Percentiles rank a stretch among this genome's conserved stretches.
Conservation (phyloP, 2,888 invertebrate species). For the Tenthredo scrophulariae region DNA sequence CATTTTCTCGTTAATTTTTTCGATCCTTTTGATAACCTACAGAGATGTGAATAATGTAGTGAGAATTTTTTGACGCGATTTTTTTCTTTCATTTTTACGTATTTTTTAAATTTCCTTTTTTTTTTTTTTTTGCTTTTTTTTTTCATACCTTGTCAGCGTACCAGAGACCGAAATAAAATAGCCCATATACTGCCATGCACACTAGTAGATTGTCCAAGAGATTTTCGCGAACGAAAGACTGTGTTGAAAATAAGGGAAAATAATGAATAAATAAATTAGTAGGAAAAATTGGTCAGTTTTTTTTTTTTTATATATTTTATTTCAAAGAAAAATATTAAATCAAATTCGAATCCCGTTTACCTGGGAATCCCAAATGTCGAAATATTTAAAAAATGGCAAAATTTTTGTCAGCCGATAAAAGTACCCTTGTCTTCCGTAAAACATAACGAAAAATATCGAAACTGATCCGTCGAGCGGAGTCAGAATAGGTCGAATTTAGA, state of each 20-base stretch:
- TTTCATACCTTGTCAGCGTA: conserved; percentile 71
- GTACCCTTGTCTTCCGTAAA: conserved; percentile 63
- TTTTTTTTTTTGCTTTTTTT: neutral
- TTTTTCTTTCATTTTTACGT: neutral
- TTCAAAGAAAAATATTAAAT: neutral
- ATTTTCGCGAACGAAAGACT: conserved; percentile 73
- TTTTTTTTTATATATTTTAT: neutral
- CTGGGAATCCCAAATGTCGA: conserved; percentile 71
- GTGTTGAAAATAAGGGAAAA: conserved; percentile 25
- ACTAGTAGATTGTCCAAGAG: conserved; percentile 72
- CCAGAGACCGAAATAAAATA: conserved; percentile 72
- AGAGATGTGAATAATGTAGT: neutral
- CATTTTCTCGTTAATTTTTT: conserved; percentile 69
- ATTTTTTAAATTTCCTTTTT: neutral
- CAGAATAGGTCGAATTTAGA: too few relatives aligned
- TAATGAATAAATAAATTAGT: neutral
- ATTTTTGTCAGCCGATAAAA: conserved; percentile 64
- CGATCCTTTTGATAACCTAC: conserved; percentile 70
- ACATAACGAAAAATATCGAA: conserved; percentile 56
- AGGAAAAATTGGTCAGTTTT: neutral
- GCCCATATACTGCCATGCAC: conserved; percentile 69
- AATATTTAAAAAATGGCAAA: conserved; percentile 66
- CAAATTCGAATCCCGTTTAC: conserved; percentile 62
- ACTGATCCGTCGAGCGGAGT: too few relatives aligned
- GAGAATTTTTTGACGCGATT: neutral